A percentile compares a stretch with the other conserved stretches of the same genome.
These are phyloP conservation scores for Zaprionus vittiger DNA, from an alignment of 1,140 invertebrate genomes.

Conservation along the genomic window DNA sequence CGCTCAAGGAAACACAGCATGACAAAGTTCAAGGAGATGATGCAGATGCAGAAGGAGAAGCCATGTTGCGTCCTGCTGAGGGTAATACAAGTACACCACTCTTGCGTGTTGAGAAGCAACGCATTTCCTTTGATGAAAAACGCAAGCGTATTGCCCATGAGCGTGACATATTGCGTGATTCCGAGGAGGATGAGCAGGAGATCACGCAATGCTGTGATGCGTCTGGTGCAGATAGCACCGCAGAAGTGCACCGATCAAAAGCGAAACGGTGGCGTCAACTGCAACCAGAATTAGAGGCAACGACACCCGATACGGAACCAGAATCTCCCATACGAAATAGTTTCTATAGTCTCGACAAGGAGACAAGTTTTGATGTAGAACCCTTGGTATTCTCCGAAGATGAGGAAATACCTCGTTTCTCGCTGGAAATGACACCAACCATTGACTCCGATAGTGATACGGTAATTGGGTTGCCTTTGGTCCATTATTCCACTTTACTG, in stretches of 20 bases:
- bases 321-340: constrained; percentile 85
- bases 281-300: constrained; percentile 62
- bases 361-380: constrained; percentile 86
- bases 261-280: constrained; percentile 62
- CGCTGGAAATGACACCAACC: constrained; percentile 82
- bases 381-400: constrained; percentile 90
- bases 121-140: constrained; percentile 83
- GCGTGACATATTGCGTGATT: constrained; percentile 77
- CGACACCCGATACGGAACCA: constrained; percentile 47
- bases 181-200: constrained; percentile 74
- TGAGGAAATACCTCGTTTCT: constrained; percentile 86
- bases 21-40: constrained; percentile 26
- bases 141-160: constrained; percentile 78
- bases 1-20: constrained; percentile 47
- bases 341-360: constrained; percentile 88
- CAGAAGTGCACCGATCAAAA: constrained; percentile 15
- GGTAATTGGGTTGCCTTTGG: constrained; percentile 69
- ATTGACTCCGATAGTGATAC: constrained; percentile 84
- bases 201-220: background rate
- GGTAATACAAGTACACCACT: constrained; percentile 74
- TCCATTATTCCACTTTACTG: constrained; percentile 12
- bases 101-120: constrained; percentile 75
- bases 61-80: constrained; percentile 55
- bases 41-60: constrained; percentile 11
- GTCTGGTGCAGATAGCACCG: background rate